These are phyloP conservation scores for Oryctolagus cuniculus DNA, from an alignment of 2,113 vertebrate genomes.

Conservation along the genomic window mOryCun1.1 NC_091438.1:28240501-28241000, in stretches of 20 bases:
- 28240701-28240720: not conserved
- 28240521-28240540: not conserved
- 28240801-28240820: not conserved
- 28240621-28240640: not conserved
- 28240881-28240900: not conserved
- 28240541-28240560: not conserved
- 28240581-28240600: not conserved
- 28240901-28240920: not conserved
- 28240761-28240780: slow-evolving; percentile 19
- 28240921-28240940: not conserved
- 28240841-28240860: not conserved
- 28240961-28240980: not conserved
- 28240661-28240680: not conserved
- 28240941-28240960: not conserved
- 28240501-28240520: not conserved
- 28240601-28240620: not conserved
- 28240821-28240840: not conserved
- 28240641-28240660: not conserved
- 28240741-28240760: not conserved
- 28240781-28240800: not conserved
- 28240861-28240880: not conserved
- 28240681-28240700: not conserved
- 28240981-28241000: not conserved
- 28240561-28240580: not conserved
- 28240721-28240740: not conserved